phyloP scores from a whole-genome alignment of 2,888 invertebrate species.

The Himalopsyche japonica region DNA sequence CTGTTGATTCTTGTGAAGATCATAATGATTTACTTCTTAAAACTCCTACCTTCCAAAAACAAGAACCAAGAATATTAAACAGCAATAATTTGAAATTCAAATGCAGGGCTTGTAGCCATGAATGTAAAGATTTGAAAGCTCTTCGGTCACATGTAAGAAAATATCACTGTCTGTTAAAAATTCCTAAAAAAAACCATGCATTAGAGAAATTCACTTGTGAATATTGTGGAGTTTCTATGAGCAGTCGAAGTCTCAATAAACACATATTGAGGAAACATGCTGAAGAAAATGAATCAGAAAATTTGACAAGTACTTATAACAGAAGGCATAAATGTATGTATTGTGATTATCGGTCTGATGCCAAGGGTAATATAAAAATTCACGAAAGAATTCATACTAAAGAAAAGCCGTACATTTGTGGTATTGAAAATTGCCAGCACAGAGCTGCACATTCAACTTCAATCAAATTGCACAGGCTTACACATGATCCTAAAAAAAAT shows the following conservation, averaged over 20 bases:
- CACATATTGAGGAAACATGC: neutral
- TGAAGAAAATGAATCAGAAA: neutral
- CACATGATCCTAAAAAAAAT: slow-evolving; percentile 17
- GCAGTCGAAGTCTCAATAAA: neutral
- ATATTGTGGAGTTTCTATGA: neutral
- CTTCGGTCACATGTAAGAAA: neutral
- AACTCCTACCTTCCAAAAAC: neutral
- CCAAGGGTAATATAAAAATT: slow-evolving; percentile 15
- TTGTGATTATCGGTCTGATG: slow-evolving; percentile 14
- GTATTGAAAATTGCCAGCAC: slow-evolving; percentile 8
- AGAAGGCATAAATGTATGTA: neutral
- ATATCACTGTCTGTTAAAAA: neutral
- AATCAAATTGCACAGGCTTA: slow-evolving; percentile 14
- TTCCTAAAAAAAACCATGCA: neutral
- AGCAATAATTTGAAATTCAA: neutral
- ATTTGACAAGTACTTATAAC: neutral
- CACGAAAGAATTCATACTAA: slow-evolving; percentile 15
- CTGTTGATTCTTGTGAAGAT: neutral
- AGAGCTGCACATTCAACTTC: slow-evolving; percentile 7
- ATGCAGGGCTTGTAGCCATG: neutral
- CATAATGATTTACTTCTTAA: neutral
- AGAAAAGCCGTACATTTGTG: slow-evolving; percentile 13
- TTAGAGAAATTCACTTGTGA: neutral
- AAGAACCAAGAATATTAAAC: neutral
- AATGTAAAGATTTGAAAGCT: neutral